Percentiles rank a stretch among this genome's conserved stretches.
phyloP scores from a whole-genome alignment of 2,888 invertebrate genomes.

The Fissipunctia ypsillon region DNA sequence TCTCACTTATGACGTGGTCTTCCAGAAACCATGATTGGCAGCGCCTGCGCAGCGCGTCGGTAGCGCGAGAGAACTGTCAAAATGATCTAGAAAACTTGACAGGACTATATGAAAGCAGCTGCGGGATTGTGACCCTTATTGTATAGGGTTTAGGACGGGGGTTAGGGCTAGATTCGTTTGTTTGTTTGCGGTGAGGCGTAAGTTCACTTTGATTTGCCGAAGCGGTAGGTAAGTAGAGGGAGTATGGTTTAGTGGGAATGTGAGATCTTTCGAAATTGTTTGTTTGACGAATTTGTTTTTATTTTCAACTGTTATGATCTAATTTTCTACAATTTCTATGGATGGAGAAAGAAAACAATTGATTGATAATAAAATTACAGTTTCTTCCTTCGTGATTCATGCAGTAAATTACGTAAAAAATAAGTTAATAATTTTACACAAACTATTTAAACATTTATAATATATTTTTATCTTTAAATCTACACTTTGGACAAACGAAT shows the following conservation, averaged over 20 bases:
- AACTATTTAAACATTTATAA: background rate
- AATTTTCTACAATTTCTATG: background rate
- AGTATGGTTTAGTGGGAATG: slow-evolving; percentile 35
- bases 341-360: background rate
- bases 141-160: slow-evolving; percentile 37
- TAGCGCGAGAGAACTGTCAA: slow-evolving; percentile 88
- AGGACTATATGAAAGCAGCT: slow-evolving; percentile 56
- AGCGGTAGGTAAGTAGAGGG: slow-evolving; percentile 77
- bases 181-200: slow-evolving; percentile 72
- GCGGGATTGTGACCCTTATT: slow-evolving; percentile 51
- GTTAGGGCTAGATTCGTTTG: slow-evolving; percentile 60
- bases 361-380: background rate
- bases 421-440: no score
- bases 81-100: slow-evolving; percentile 78
- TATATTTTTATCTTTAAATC: background rate
- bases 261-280: background rate
- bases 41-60: slow-evolving; percentile 70
- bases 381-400: background rate
- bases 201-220: slow-evolving; percentile 77
- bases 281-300: background rate
- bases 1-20: background rate
- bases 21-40: slow-evolving; percentile 76
- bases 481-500: background rate
- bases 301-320: no score
- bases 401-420: background rate